phyloP scores from a whole-genome alignment of 2,888 invertebrate species.

The Apotomis betuletana region DNA sequence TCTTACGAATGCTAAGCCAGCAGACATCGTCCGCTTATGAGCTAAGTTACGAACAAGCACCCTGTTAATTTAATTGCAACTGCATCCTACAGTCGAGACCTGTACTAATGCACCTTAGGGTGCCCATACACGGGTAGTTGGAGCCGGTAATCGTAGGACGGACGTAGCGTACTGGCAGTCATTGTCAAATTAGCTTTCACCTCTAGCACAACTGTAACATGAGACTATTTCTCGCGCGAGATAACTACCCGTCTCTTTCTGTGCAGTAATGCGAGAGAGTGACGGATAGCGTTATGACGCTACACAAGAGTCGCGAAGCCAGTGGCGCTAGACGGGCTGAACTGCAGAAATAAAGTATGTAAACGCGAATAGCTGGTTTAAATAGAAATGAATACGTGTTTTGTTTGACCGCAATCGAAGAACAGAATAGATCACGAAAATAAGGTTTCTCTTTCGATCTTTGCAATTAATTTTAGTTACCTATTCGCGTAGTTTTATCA shows the following conservation, averaged over 20 bases:
- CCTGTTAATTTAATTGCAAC: constrained; percentile 28
- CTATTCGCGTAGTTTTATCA: too few relatives aligned
- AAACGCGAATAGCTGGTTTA: background rate
- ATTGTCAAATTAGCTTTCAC: background rate
- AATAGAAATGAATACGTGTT: background rate
- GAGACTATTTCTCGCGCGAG: too few relatives aligned
- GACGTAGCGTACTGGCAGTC: too few relatives aligned
- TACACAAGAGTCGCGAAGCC: too few relatives aligned
- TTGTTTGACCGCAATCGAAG: background rate
- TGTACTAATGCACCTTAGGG: constrained; percentile 24
- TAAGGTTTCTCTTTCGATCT: too few relatives aligned
- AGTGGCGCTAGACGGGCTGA: background rate
- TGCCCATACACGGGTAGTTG: background rate
- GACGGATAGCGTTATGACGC: too few relatives aligned
- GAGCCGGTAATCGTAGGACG: background rate
- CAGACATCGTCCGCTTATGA: constrained; percentile 9
- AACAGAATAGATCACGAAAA: too few relatives aligned
- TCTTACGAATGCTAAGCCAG: background rate
- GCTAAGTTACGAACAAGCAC: constrained; percentile 1
- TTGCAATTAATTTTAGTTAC: too few relatives aligned
- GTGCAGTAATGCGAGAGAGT: too few relatives aligned
- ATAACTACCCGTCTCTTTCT: too few relatives aligned
- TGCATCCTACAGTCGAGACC: constrained; percentile 21
- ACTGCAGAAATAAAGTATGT: background rate
- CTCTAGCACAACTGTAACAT: too few relatives aligned